A percentile compares a stretch with the other conserved stretches of the same genome.
phyloP scores from a whole-genome alignment of 2,797 vertebrate species.

The Sorex maritimensis region DNA sequence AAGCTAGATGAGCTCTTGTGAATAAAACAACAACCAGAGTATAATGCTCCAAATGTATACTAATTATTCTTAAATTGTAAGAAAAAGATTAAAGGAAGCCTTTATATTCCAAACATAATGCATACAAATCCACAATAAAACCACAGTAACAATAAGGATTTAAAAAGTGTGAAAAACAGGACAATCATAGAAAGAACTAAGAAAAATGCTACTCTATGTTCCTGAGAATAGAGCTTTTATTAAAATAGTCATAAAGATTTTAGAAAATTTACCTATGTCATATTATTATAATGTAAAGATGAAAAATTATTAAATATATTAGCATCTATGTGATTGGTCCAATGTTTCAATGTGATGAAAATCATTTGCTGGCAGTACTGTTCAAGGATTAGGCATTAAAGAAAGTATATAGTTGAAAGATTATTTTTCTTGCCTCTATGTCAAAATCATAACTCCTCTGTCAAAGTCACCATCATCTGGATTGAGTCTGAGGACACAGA shows the following conservation, averaged over 20 bases:
- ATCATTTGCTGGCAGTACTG: background rate
- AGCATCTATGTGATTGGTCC: background rate
- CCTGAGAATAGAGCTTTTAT: background rate
- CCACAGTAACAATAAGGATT: background rate
- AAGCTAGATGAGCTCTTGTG: background rate
- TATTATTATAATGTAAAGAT: background rate
- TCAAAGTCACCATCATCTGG: background rate
- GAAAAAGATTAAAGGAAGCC: conserved; percentile 53
- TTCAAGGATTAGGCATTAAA: conserved; percentile 10
- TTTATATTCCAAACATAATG: background rate
- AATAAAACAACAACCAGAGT: conserved; percentile 46
- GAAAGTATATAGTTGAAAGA: background rate
- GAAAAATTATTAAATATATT: background rate
- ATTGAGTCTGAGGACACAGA: background rate
- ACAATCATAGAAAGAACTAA: background rate
- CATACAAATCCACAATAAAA: conserved; percentile 16
- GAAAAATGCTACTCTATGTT: background rate
- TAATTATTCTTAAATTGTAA: conserved; percentile 24
- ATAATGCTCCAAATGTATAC: conserved; percentile 52
- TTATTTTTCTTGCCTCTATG: background rate
- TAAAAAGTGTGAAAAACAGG: background rate
- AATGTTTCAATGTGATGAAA: background rate
- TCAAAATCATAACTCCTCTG: background rate
- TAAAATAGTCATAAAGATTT: background rate
- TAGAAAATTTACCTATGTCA: background rate